Base-by-base conservation (phyloP, 1,140 invertebrate genomes). In the Pseudomyrmex cubaensis region DNA sequence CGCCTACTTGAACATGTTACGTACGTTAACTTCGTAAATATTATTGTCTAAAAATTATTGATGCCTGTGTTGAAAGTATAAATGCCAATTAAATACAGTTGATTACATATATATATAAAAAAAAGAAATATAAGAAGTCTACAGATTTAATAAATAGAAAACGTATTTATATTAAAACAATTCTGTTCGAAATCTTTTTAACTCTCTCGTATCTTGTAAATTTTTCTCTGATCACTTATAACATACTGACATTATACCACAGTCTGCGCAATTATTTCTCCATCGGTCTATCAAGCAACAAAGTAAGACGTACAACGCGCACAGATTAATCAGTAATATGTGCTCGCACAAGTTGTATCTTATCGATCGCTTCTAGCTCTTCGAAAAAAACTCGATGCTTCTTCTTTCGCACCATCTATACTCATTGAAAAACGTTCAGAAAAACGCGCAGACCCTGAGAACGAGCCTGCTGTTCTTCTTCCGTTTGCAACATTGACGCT, bases 1-100 rank as follows among this genome's bases (percentile, higher is more conserved):
- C 22, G 70, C 57, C 25, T 89, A 84, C 13, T 63, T 89, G 5
- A 82, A 80, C 15, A 78, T 85, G 66, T 66, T 82, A 17, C 57
- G 57, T 63, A 77, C 76, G 66, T 59, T 74, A 59, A 74, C 44
- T 44, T 44, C 25, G 5, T 84, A 80, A 48, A 75, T n/a, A 52
- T 57, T 82, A 15, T 57, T 57, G n/a, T 8, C 3, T 8, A 17
- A 4, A 50, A 59, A 73, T 74, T 61, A 17, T 59, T 61, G 25
- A 22, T 12, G 25, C 52, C 35, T 10, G 0, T 13, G 5, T 8
- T 48, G 15, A 13, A 46, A 22, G 35, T 9, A 74, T 61, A 74
- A 61, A 48, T 74, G 20, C n/a, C 35, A 74, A 74, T 61, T 59
- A 50, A 12, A 13, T 12, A 9, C 12, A 61, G 1, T 74, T 46